These are phyloP conservation scores for Ectobius pallidus DNA, from an alignment of 2,888 invertebrate species.

Conservation along the genomic window DNA sequence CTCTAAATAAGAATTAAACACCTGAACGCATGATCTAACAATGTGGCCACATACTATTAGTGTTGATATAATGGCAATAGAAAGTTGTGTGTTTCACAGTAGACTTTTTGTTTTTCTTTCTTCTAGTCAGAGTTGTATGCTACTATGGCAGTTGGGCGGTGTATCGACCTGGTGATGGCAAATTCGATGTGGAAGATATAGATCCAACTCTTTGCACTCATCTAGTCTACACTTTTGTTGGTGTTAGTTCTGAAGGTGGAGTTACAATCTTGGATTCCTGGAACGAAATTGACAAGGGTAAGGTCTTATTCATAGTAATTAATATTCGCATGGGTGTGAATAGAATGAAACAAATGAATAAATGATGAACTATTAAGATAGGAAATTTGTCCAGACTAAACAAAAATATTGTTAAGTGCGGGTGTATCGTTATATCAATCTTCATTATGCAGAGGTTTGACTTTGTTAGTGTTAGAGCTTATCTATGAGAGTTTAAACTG, in stretches of 20 bases:
- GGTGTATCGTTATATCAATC: too few species aligned
- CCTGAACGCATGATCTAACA: too few species aligned
- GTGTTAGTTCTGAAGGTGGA: conserved; percentile 61
- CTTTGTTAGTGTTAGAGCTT: too few species aligned
- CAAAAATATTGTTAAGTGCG: too few species aligned
- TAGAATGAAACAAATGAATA: too few species aligned
- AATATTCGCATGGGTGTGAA: background rate
- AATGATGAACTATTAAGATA: background rate
- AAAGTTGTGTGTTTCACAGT: too few species aligned
- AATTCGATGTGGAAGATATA: conserved; percentile 69
- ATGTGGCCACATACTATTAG: too few species aligned
- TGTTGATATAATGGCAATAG: too few species aligned
- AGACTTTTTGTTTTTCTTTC: too few species aligned
- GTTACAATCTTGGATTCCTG: conserved; percentile 36
- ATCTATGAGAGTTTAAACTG: too few species aligned
- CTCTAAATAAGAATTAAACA: too few species aligned
- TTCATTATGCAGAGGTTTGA: background rate
- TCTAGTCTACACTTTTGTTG: conserved; percentile 74
- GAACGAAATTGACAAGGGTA: conserved; percentile 33
- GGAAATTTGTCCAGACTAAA: background rate
- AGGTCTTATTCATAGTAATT: too few species aligned
- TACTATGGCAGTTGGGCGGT: conserved; percentile 80
- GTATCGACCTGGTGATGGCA: conserved; percentile 68
- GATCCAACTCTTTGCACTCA: conserved; percentile 76
- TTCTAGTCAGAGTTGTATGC: conserved; percentile 63